These are phyloP conservation scores for human DNA, from an alignment of 2,113 vertebrate genomes.

Conservation along the genomic window DNA sequence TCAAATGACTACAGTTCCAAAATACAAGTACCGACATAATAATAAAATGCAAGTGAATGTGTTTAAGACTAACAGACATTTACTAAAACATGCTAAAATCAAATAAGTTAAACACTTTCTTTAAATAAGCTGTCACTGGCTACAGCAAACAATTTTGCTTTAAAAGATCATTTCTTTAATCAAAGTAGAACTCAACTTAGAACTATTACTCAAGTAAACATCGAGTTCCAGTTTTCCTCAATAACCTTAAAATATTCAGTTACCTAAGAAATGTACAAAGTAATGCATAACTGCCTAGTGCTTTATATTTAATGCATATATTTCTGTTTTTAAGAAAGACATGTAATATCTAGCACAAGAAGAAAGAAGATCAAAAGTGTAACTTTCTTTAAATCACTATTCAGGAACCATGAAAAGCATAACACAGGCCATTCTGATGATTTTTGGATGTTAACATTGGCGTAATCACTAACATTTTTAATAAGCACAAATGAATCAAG, in stretches of 20 bases:
- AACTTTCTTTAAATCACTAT: background rate
- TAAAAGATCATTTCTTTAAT: slow-evolving; percentile 36
- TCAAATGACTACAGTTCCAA: slow-evolving; percentile 58
- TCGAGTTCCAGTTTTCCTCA: background rate
- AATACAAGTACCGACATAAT: background rate
- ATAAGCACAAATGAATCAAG: slow-evolving; percentile 66
- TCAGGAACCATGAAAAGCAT: background rate
- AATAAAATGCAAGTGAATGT: slow-evolving; percentile 15
- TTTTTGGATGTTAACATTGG: slow-evolving; percentile 6
- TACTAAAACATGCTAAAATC: slow-evolving; percentile 42
- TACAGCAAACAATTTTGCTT: background rate
- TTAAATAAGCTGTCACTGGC: slow-evolving; percentile 47
- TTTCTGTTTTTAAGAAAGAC: slow-evolving; percentile 28
- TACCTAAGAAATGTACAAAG: background rate
- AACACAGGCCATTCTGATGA: background rate
- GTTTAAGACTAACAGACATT: slow-evolving; percentile 45
- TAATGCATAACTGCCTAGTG: background rate
- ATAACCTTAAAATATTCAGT: background rate
- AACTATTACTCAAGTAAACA: slow-evolving; percentile 13
- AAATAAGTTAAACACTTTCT: slow-evolving; percentile 38
- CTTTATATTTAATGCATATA: background rate
- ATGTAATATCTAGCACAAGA: background rate
- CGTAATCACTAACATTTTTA: slow-evolving; percentile 12
- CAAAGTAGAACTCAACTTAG: background rate
- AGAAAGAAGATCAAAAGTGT: background rate